Conservation (phyloP, 2,113 vertebrate species). For the Boulengeromyrus knoepffleri region DNA sequence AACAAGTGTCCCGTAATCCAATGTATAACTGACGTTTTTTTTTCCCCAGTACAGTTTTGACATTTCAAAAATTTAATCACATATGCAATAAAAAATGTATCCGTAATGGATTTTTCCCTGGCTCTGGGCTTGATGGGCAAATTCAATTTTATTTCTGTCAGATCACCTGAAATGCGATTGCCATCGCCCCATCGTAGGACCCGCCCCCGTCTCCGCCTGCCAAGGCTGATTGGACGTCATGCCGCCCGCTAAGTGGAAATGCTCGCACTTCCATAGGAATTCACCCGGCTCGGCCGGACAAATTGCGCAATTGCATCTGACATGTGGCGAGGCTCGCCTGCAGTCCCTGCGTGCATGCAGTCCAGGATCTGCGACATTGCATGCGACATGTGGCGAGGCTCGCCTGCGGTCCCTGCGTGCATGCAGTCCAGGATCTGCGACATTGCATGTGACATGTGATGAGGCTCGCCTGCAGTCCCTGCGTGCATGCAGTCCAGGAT, state of each 20-base stretch:
- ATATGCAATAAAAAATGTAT: conserved; percentile 10
- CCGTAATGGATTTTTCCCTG: conserved; percentile 7
- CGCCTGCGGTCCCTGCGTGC: background rate
- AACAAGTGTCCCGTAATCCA: background rate
- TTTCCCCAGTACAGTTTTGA: conserved; percentile 4
- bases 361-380: background rate
- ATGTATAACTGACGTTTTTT: background rate
- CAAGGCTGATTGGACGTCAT: conserved; percentile 2
- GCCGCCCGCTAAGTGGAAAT: background rate
- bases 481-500: background rate
- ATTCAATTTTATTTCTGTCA: conserved; percentile 12
- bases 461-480: background rate
- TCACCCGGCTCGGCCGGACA: background rate
- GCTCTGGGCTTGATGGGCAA: conserved; percentile 4
- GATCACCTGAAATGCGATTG: conserved; percentile 12
- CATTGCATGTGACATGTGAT: background rate
- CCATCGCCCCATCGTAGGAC: background rate
- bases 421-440: background rate
- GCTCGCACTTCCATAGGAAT: conserved; percentile 4
- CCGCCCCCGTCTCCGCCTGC: background rate
- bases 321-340: background rate
- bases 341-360: background rate
- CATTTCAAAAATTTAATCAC: conserved; percentile 13
- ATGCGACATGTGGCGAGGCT: background rate
- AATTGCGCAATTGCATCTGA: background rate